phyloP scores from a whole-genome alignment of 2,797 vertebrate species.

The Catostomus latipinnis region DNA sequence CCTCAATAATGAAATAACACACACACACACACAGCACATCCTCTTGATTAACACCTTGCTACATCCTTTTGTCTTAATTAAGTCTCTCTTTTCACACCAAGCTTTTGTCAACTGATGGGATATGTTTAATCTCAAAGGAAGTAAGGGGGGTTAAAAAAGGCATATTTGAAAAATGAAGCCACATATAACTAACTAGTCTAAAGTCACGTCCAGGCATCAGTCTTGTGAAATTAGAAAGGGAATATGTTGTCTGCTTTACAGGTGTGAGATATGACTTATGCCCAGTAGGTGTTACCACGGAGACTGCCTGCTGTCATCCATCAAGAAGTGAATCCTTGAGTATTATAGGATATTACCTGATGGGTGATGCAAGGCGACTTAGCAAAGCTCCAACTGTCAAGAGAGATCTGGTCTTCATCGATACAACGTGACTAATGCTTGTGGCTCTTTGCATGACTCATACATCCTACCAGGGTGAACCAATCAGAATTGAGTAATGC shows the following conservation, averaged over 20 bases:
- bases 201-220: conserved; percentile 52
- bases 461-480: too few relatives aligned
- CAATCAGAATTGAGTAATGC: too few relatives aligned
- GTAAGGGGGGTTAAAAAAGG: conserved; percentile 2
- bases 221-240: conserved; percentile 65
- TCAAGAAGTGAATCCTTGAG: conserved; percentile 64
- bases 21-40: conserved; percentile 59
- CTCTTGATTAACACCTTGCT: conserved; percentile 68
- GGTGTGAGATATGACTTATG: conserved; percentile 51
- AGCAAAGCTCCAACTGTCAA: conserved; percentile 34
- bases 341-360: conserved; percentile 41
- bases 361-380: conserved; percentile 13
- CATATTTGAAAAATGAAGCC: conserved; percentile 29
- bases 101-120: conserved; percentile 38
- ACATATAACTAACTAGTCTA: conserved; percentile 25
- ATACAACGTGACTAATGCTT: neutral
- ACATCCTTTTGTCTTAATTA: conserved; percentile 68
- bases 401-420: conserved; percentile 4
- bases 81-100: conserved; percentile 40
- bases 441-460: neutral
- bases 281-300: conserved; percentile 46
- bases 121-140: conserved; percentile 8
- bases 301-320: conserved; percentile 59
- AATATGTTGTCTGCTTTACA: conserved; percentile 65
- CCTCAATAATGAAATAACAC: neutral